Evolutionary conservation across 2,113 vertebrate species (phyloP).

Genomic region (Scomber scombrus): DNA sequence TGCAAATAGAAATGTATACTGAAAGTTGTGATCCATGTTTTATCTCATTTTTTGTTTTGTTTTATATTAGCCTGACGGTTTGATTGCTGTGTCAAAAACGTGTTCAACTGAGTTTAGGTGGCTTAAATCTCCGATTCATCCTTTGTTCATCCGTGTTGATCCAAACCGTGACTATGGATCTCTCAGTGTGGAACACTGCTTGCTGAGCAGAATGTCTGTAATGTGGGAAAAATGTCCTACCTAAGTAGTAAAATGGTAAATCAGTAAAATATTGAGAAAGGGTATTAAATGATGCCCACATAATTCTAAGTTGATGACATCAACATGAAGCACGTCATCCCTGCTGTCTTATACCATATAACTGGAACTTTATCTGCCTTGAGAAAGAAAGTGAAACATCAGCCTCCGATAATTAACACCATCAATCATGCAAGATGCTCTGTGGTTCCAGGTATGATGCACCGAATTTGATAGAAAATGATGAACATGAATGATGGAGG

Average conservation of each 20-base stretch:
- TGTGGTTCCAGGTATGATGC: conserved; percentile 58
- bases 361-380: conserved; percentile 63
- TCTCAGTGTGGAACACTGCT: neutral
- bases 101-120: neutral
- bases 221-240: conserved; percentile 6
- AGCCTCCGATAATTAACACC: conserved; percentile 67
- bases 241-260: conserved; percentile 30
- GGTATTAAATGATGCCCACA: conserved; percentile 16
- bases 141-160: neutral
- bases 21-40: neutral
- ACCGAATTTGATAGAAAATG: conserved; percentile 53
- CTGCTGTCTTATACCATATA: conserved; percentile 42
- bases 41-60: neutral
- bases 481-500: conserved; percentile 66
- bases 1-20: conserved; percentile 1
- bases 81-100: neutral
- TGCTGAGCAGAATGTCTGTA: neutral
- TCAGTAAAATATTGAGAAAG: neutral
- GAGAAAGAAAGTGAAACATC: conserved; percentile 66
- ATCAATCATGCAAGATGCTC: conserved; percentile 67
- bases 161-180: neutral
- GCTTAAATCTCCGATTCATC: neutral
- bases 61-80: conserved; percentile 5
- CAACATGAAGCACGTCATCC: conserved; percentile 11
- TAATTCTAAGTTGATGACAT: conserved; percentile 24